Evolutionary conservation across 2,888 invertebrate genomes (phyloP), one percentile per base, ranked within the genome.

Genomic region (Eupithecia tripunctaria): DNA sequence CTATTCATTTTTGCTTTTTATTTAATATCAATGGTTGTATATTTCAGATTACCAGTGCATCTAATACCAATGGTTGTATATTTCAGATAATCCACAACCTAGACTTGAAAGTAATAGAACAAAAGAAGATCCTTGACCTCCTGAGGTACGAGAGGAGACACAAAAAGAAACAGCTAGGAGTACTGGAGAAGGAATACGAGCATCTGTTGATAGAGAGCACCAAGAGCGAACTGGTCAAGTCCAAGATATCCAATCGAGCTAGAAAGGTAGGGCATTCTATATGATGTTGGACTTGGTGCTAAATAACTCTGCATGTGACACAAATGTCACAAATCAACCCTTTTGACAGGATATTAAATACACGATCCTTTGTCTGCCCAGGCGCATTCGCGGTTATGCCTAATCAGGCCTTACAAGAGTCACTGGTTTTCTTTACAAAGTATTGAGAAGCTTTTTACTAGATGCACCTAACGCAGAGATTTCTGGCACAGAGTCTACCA

Each of bases 41-140:
- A 47, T 60, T 56, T 14, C 84, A 94, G 94, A 89, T 94, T n/a
- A n/a, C n/a, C n/a, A n/a, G n/a, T n/a, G 21, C 51, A 51, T 51
- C 51, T 25, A 4, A 21, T 51, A 25, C 12, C n/a, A 21, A 47
- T 25, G 47, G 10, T 62, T n/a, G 18, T 12, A 12, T 15, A 47
- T 60, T 56, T 14, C 84, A 94, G 94, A 89, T 94, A 76, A 89
- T 89, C 63, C 89, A 92, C 80, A 92, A 96, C 76, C 88, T 97
- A 72, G 97, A 97, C 82, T 88, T 96, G 12, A 96, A 97, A 89
- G 95, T 96, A 29, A 96, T 96, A 76, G 97, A 97, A 82, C 95
- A 95, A 81, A 94, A 96, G 64, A 98, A 97, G 86, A 96, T 96
- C 82, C 87, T 97, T 74, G 97, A 98, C 90, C 89, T 97, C 67